phyloP scores from a whole-genome alignment of 1,140 invertebrate species.

The Berghia stephanieae region DNA sequence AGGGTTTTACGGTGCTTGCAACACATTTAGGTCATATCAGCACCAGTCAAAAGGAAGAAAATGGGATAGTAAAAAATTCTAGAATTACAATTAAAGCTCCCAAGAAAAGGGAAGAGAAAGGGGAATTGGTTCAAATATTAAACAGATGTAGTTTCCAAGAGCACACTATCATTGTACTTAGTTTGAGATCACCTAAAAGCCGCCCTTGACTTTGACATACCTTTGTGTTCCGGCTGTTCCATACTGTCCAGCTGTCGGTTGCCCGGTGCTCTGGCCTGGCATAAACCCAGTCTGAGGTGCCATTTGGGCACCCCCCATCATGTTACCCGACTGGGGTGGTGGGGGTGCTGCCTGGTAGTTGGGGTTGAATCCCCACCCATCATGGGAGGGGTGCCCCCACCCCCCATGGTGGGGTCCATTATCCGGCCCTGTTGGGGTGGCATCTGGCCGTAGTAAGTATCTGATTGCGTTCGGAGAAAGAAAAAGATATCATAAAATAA shows the following conservation, averaged over 20 bases:
- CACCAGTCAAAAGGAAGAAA: too few species aligned
- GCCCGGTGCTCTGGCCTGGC: constrained; percentile 60
- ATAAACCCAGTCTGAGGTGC: constrained; percentile 70
- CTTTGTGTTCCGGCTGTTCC: constrained; percentile 25
- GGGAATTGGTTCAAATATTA: too few species aligned
- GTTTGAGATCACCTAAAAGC: too few species aligned
- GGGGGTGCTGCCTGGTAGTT: constrained; percentile 49
- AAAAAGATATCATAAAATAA: background rate
- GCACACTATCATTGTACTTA: too few species aligned
- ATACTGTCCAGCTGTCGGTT: constrained; percentile 48
- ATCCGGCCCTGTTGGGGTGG: constrained; percentile 40
- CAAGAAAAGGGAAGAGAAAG: too few species aligned
- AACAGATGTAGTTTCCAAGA: too few species aligned
- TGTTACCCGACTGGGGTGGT: constrained; percentile 52
- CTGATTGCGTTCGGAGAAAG: constrained; percentile 34
- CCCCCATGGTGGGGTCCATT: constrained; percentile 51
- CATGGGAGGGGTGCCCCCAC: constrained; percentile 50
- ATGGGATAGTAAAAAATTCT: too few species aligned
- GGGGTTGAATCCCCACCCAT: constrained; percentile 56
- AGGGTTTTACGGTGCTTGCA: too few species aligned
- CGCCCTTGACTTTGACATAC: too few species aligned
- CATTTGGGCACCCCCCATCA: constrained; percentile 64
- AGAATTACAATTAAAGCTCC: too few species aligned
- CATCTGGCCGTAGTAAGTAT: constrained; percentile 43
- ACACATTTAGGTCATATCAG: too few species aligned